A percentile compares a stretch with the other conserved stretches of the same genome.
Conservation (phyloP, 2,888 invertebrate species). For the Tromatobia lineatoria region DNA sequence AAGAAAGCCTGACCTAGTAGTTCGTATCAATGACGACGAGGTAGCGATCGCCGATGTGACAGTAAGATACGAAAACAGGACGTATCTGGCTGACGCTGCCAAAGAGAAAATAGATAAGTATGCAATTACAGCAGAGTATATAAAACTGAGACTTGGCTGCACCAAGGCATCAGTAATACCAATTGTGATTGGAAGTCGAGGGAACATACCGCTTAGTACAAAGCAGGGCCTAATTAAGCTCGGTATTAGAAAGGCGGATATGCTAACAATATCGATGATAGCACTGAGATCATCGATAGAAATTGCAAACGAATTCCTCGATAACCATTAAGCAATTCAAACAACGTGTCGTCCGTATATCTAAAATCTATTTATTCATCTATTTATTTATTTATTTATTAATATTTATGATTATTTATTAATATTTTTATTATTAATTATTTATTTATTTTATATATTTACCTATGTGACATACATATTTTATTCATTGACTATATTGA, state of each 20-base stretch:
- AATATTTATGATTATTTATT: neutral
- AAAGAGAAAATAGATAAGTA: slow-evolving; percentile 74
- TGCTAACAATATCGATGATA: slow-evolving; percentile 74
- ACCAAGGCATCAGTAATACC: slow-evolving; percentile 74
- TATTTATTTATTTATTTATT: neutral
- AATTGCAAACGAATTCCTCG: slow-evolving; percentile 76
- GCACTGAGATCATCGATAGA: slow-evolving; percentile 75
- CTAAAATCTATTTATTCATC: neutral
- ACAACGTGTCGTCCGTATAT: no score
- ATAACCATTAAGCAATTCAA: slow-evolving; percentile 69
- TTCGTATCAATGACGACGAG: slow-evolving; percentile 71
- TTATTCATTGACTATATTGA: no score
- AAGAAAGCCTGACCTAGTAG: slow-evolving; percentile 77
- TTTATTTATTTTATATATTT: no score
- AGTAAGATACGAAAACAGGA: slow-evolving; percentile 71
- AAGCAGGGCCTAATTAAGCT: slow-evolving; percentile 67
- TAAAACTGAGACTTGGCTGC: slow-evolving; percentile 18
- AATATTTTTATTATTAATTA: neutral
- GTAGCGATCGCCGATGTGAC: slow-evolving; percentile 77
- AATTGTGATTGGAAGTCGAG: slow-evolving; percentile 79
- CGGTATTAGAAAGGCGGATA: slow-evolving; percentile 68
- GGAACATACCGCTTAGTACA: slow-evolving; percentile 78
- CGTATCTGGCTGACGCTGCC: slow-evolving; percentile 70
- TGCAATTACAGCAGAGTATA: slow-evolving; percentile 30
- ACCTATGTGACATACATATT: no score